A percentile compares a stretch with the other conserved stretches of the same genome.
phyloP scores from a whole-genome alignment of 1,140 invertebrate genomes.

The Andricus grossulariae region DNA sequence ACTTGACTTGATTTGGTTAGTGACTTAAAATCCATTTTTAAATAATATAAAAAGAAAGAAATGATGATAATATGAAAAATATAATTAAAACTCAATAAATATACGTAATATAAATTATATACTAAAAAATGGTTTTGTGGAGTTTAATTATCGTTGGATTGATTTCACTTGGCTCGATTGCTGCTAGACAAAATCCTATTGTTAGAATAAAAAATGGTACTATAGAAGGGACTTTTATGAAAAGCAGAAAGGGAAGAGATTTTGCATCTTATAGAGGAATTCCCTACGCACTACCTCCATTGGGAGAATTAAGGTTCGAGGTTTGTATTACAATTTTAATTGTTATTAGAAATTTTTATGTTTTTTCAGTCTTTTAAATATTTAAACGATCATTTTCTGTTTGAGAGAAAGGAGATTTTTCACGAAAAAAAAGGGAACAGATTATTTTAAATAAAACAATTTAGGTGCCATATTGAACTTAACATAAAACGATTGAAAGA shows the following conservation, averaged over 20 bases:
- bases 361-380: too few relatives aligned
- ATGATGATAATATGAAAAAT: neutral
- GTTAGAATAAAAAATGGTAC: conserved; percentile 69
- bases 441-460: too few relatives aligned
- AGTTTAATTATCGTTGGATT: neutral
- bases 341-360: too few relatives aligned
- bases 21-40: too few relatives aligned
- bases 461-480: too few relatives aligned
- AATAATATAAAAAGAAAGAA: too few relatives aligned
- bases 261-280: conserved; percentile 77
- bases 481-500: too few relatives aligned
- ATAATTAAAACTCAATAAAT: neutral
- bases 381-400: too few relatives aligned
- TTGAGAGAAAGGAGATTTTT: too few relatives aligned
- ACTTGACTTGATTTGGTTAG: too few relatives aligned
- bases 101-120: neutral
- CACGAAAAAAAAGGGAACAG: too few relatives aligned
- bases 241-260: conserved; percentile 60
- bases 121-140: neutral
- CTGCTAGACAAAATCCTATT: conserved; percentile 33
- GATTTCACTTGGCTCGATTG: neutral
- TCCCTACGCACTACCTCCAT: conserved; percentile 78
- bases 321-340: conserved; percentile 51
- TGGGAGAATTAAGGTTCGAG: conserved; percentile 76
- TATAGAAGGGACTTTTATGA: conserved; percentile 63